A percentile compares a stretch with the other conserved stretches of the same genome.
Conservation (phyloP, 2,113 vertebrate genomes). For the Sturnira hondurensis region DNA sequence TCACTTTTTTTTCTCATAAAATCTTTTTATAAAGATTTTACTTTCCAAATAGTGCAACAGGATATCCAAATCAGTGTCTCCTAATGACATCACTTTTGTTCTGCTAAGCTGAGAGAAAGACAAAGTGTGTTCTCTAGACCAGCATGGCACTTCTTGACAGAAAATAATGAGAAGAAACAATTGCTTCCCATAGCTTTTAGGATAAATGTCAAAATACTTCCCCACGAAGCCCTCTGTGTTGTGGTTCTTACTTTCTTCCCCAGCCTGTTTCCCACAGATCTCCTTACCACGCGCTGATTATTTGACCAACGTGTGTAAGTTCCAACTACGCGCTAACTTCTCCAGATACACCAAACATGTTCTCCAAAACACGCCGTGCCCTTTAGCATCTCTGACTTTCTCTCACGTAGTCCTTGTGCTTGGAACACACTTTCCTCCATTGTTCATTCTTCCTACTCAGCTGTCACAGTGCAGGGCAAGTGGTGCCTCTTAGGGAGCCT, state of each 20-base stretch:
- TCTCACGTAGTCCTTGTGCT: background rate
- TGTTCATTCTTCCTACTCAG: background rate
- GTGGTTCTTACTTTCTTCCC: background rate
- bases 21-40: background rate
- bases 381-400: background rate
- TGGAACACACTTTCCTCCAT: background rate
- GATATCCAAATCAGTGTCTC: background rate
- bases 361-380: background rate
- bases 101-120: background rate
- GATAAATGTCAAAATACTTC: background rate
- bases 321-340: background rate
- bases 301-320: background rate
- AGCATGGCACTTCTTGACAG: background rate
- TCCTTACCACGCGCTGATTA: background rate
- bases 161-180: background rate
- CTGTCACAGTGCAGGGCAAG: background rate
- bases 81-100: background rate
- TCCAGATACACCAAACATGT: background rate
- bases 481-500: background rate
- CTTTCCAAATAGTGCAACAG: background rate
- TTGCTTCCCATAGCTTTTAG: background rate
- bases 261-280: background rate
- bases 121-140: background rate
- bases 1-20: background rate
- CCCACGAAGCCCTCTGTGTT: background rate